phyloP scores from a whole-genome alignment of 2,888 invertebrate genomes.

The Plebejus melissa region DNA sequence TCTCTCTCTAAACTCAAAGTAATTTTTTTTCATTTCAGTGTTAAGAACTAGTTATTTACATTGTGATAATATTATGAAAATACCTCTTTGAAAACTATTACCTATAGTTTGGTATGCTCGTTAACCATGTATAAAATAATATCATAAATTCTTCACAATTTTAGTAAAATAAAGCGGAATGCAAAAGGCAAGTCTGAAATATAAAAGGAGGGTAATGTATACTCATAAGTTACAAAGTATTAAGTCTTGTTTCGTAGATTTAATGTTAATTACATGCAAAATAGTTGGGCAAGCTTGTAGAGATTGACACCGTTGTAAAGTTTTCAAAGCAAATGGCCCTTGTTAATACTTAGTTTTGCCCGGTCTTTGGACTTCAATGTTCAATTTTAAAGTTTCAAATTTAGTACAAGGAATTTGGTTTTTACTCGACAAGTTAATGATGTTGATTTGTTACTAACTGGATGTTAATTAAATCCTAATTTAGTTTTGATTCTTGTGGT shows the following conservation, averaged over 20 bases:
- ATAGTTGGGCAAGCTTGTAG: neutral
- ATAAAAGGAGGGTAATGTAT: too few relatives aligned
- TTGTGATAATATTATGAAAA: too few relatives aligned
- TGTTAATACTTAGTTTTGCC: neutral
- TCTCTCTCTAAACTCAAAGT: too few relatives aligned
- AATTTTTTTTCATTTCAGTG: too few relatives aligned
- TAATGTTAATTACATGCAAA: constrained; percentile 9
- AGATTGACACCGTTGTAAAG: constrained; percentile 1
- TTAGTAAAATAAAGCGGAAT: too few relatives aligned
- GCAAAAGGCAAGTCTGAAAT: too few relatives aligned
- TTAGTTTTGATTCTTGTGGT: too few relatives aligned
- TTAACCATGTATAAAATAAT: too few relatives aligned
- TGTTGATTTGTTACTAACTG: neutral
- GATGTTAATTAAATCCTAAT: neutral
- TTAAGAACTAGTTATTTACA: too few relatives aligned
- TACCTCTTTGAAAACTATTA: too few relatives aligned
- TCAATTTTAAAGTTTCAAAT: constrained; percentile 11
- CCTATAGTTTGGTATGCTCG: too few relatives aligned
- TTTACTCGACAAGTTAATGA: neutral
- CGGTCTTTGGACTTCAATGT: neutral
- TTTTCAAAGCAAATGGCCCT: neutral
- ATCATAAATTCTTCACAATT: too few relatives aligned
- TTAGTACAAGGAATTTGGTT: constrained; percentile 15
- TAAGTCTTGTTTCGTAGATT: neutral
- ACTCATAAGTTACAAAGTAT: neutral